These are phyloP conservation scores for Agrochola lychnidis DNA, from an alignment of 2,888 invertebrate genomes.

Conservation along the genomic window DNA sequence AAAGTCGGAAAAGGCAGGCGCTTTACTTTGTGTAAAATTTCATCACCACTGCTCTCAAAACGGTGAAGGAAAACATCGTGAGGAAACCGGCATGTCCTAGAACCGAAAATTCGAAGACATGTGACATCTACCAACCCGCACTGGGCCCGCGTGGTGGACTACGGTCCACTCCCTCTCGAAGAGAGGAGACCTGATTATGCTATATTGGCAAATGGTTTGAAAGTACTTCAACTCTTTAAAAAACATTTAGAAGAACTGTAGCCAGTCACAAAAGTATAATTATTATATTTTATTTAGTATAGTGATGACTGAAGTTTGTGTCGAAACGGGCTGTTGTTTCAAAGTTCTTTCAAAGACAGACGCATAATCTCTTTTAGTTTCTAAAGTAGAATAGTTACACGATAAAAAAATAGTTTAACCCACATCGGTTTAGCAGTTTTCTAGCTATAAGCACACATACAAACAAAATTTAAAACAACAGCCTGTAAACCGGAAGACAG, in stretches of 20 bases:
- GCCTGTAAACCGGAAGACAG: slow-evolving; percentile 56
- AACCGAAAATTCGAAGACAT: too few species aligned
- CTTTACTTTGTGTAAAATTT: too few species aligned
- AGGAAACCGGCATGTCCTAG: too few species aligned
- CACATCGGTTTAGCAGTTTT: slow-evolving; percentile 15
- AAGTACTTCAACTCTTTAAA: not conserved
- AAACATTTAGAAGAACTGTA: slow-evolving; percentile 30
- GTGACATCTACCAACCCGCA: too few species aligned
- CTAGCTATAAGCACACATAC: slow-evolving; percentile 27
- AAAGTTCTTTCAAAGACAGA: not conserved
- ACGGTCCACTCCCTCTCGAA: too few species aligned
- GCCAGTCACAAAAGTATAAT: slow-evolving; percentile 2
- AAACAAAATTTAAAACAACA: slow-evolving; percentile 58
- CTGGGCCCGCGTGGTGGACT: too few species aligned
- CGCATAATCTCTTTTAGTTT: slow-evolving; percentile 29
- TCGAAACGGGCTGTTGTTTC: slow-evolving; percentile 51
- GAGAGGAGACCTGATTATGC: not conserved
- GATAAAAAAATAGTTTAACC: slow-evolving; percentile 37
- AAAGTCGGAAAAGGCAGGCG: too few species aligned
- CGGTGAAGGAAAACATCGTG: too few species aligned
- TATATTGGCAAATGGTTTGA: not conserved
- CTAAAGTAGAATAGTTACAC: slow-evolving; percentile 31
- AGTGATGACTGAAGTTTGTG: slow-evolving; percentile 42
- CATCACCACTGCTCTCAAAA: too few species aligned
- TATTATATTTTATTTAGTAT: slow-evolving; percentile 19